A percentile compares a stretch with the other conserved stretches of the same genome.
Evolutionary conservation across 2,113 vertebrate species (phyloP).

Genomic region (Eclectus roratus): DNA sequence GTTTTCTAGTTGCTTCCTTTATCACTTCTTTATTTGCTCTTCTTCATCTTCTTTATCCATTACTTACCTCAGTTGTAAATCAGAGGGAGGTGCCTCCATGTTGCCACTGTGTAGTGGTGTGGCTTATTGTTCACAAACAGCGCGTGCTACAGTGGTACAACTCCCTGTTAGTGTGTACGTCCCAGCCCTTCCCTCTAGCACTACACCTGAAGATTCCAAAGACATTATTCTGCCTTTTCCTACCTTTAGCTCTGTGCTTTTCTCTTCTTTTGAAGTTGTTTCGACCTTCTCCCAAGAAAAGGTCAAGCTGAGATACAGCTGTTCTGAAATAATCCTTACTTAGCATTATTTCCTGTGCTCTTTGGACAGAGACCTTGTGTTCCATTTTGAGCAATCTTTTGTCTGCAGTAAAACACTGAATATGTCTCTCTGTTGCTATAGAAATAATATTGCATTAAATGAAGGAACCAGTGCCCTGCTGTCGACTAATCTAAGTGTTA

Average conservation of each 20-base stretch:
- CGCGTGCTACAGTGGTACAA: not conserved
- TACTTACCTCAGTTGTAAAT: not conserved
- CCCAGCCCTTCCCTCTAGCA: not conserved
- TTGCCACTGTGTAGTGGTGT: no score
- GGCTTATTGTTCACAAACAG: not conserved
- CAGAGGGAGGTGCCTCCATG: not conserved
- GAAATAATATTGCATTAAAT: slow-evolving; percentile 55
- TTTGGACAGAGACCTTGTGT: slow-evolving; percentile 9
- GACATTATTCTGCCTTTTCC: not conserved
- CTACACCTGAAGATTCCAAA: not conserved
- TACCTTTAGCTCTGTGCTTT: not conserved
- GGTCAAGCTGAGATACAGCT: not conserved
- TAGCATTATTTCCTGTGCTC: not conserved
- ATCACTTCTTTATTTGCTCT: not conserved
- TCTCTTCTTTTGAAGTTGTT: not conserved
- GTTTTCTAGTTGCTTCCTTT: not conserved
- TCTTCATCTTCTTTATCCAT: not conserved
- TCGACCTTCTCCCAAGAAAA: not conserved
- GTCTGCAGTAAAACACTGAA: slow-evolving; percentile 5
- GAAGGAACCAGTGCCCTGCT: slow-evolving; percentile 38
- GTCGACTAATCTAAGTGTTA: slow-evolving; percentile 40
- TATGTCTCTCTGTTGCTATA: slow-evolving; percentile 49
- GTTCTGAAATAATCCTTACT: not conserved
- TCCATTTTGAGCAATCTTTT: slow-evolving; percentile 32
- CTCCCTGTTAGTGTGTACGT: fast-evolving